Evolutionary conservation across 1,140 invertebrate genomes (phyloP), one percentile per base, ranked within the genome.

Genomic region (Drosophila dunni): DNA sequence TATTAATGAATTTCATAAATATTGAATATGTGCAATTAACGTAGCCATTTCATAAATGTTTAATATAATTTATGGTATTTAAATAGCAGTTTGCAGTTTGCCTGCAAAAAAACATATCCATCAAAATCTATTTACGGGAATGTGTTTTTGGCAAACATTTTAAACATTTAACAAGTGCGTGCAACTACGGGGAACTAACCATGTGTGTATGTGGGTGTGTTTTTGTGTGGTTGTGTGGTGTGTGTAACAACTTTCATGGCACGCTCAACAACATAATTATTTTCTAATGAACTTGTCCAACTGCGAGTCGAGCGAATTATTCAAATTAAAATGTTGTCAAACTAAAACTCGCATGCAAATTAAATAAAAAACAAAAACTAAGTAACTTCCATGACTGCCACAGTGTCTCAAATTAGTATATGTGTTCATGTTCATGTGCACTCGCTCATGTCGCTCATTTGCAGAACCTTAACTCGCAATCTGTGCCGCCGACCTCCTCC

Each of bases 1-100:
- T 68, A 71, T 60, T 51, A 71, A 83, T 83, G 53, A 74, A 62
- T 80, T 65, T 45, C 70, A 64, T 78, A 57, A 60, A 69, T 79
- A 64, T 65, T 62, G 33, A 65, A 77, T 67, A 51, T 57, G 46
- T 61, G 64, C 60, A 40, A 61, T 82, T 75, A 63, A 67, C 56
- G 57, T 81, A 42, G 17, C n/a, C 20, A 40, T 40, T 51, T 64
- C 65, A 34, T 34, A 36, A 79, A 62, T 17, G 15, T 3, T 38
- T 48, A 57, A 24, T 34, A 33, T 63, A 54, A 63, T 69, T 61
- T 61, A 53, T 63, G 13, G 24, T 11, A 15, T 33, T 70, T 46
- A 9, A 48, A 54, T 56, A n/a, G 17, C 40, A 53, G 33, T 34
- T 34, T 57, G 17, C 40, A 53, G 33, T 34, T 34, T 57, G 51